A percentile compares a stretch with the other conserved stretches of the same genome.
phyloP scores from a whole-genome alignment of 2,113 vertebrate genomes.

The Miniopterus natalensis region DNA sequence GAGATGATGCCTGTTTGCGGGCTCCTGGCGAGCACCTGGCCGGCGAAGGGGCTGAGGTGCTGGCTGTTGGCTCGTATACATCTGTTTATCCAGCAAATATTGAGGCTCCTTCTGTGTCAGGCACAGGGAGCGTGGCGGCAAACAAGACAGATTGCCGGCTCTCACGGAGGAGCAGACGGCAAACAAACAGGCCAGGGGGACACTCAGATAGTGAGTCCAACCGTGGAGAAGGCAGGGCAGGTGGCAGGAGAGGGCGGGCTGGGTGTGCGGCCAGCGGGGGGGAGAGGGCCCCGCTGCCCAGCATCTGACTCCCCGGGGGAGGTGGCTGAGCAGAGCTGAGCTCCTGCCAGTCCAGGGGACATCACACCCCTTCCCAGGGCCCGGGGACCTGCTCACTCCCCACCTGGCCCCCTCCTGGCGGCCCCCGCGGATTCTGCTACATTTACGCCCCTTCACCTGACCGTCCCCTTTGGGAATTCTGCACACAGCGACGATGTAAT shows the following conservation, averaged over 20 bases:
- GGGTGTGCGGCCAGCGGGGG: fast-evolving
- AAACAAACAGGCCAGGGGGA: background rate
- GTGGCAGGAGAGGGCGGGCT: no score
- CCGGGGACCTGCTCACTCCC: background rate
- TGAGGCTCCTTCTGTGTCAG: background rate
- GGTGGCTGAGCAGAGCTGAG: background rate
- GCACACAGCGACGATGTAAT: background rate
- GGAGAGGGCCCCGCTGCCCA: fast-evolving
- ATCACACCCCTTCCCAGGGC: no score
- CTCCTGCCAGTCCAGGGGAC: background rate
- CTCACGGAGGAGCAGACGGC: fast-evolving
- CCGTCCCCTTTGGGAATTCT: background rate
- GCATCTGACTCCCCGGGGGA: background rate
- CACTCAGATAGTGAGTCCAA: background rate
- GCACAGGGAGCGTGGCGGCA: background rate
- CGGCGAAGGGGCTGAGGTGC: no score
- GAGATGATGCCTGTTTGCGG: fast-evolving
- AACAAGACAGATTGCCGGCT: background rate
- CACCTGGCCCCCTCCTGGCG: background rate
- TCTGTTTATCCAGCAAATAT: background rate
- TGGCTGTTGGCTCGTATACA: fast-evolving
- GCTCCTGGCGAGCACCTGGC: background rate
- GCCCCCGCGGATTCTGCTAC: background rate
- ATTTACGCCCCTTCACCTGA: background rate
- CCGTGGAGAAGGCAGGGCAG: fast-evolving